Evolutionary conservation across 2,888 invertebrate species (phyloP).

Genomic region (Pristionchus arcanus): DNA sequence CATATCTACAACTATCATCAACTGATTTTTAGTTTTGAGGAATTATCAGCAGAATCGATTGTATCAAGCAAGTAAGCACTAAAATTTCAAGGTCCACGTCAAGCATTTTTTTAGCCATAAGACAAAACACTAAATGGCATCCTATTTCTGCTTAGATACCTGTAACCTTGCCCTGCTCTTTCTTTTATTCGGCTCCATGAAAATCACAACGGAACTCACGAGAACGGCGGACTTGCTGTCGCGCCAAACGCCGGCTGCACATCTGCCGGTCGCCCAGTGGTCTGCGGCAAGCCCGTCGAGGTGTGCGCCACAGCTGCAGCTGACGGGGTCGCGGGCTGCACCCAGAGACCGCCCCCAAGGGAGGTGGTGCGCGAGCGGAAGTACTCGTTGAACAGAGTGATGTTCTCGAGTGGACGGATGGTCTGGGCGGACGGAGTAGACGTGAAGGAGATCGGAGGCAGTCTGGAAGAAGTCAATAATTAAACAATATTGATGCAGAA

Average conservation of each 20-base stretch:
- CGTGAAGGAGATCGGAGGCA: conserved; percentile 52
- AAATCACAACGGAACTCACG: conserved; percentile 38
- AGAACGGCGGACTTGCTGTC: conserved; percentile 70
- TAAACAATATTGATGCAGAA: not conserved
- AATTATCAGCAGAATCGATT: not conserved
- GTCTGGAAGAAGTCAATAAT: not conserved
- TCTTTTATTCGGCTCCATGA: too few relatives aligned
- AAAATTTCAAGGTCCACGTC: too few relatives aligned
- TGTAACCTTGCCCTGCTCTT: too few relatives aligned
- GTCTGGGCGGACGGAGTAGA: conserved; percentile 55
- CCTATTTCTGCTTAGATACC: too few relatives aligned
- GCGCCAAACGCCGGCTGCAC: conserved; percentile 68
- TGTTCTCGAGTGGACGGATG: conserved; percentile 58
- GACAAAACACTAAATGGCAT: too few relatives aligned
- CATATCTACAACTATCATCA: not conserved
- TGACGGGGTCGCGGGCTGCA: conserved; percentile 62
- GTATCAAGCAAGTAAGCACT: not conserved
- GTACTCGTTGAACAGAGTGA: conserved; percentile 64
- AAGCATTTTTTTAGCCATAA: too few relatives aligned
- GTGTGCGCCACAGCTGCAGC: conserved; percentile 78
- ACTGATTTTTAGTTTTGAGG: not conserved
- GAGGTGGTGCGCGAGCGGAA: conserved; percentile 41
- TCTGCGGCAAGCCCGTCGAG: conserved; percentile 82
- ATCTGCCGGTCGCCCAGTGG: conserved; percentile 82
- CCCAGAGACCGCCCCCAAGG: conserved; percentile 62